Conservation (phyloP, 2,797 vertebrate species). For the Taenioides sp. region DNA sequence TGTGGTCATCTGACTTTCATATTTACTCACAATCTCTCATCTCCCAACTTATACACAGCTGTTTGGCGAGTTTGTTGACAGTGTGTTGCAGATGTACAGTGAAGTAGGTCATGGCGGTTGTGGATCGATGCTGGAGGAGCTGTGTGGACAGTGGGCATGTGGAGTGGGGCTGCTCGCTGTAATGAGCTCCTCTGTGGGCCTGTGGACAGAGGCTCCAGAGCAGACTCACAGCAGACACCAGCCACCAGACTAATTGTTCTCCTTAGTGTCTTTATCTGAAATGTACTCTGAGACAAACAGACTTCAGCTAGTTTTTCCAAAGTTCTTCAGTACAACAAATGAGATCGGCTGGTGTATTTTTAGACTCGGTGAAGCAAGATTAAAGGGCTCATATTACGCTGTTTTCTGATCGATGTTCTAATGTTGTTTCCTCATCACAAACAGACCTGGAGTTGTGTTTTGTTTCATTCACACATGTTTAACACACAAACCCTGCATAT, state of each 20-base stretch:
- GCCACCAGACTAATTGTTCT: constrained; percentile 16
- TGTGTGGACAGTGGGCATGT: constrained; percentile 24
- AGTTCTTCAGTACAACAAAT: neutral
- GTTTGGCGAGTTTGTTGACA: neutral
- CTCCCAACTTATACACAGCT: neutral
- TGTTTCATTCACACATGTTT: too few relatives aligned
- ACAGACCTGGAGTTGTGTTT: too few relatives aligned
- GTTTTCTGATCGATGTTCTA: too few relatives aligned
- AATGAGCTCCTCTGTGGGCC: constrained; percentile 31
- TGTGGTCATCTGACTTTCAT: neutral
- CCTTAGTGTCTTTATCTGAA: neutral
- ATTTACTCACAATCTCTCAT: neutral
- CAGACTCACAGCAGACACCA: constrained; percentile 5
- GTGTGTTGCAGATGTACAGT: constrained; percentile 31
- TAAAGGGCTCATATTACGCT: neutral
- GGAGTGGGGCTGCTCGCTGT: constrained; percentile 24
- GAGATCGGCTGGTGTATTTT: neutral
- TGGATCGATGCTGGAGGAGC: constrained; percentile 35
- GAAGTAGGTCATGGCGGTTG: constrained; percentile 39
- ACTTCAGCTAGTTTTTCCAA: neutral
- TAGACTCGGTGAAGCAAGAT: neutral
- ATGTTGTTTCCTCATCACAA: too few relatives aligned
- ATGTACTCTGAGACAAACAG: neutral
- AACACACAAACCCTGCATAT: too few relatives aligned
- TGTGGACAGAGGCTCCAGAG: neutral